Evolutionary conservation across 1,140 invertebrate genomes (phyloP), one percentile per base, ranked within the genome.

Genomic region (Papilio polyxenes): DNA sequence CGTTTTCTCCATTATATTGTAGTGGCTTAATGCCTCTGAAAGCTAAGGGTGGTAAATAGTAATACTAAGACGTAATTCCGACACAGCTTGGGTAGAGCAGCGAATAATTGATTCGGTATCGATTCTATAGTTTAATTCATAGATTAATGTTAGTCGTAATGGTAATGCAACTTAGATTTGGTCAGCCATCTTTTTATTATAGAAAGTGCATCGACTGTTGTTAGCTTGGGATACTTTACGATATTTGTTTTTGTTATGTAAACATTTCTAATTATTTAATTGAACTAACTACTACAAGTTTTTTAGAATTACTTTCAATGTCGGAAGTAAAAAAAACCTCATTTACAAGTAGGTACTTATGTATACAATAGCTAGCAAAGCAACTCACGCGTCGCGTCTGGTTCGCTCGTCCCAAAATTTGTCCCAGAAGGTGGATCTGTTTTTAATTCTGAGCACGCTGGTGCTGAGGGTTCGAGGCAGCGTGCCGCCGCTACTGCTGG

Each of bases 391-490:
- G 88, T 97, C 96, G 84, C 96, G 92, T 83, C 95, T 96, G 69
- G 95, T 95, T 82, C 95, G 95, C 81, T 97, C 95, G 83, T 97
- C 96, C 95, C 96, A 97, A 90, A 97, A 97, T 86, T 97, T 97
- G 86, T 98, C 97, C 97, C 97, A 98, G 90, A 98, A 98, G 59
- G 96, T 96, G 83, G 95, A 96, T 84, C 96, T 95, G 89, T 95
- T 96, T 92, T 96, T 97, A 89, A 98, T 96, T 82, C 97, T 95
- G 31, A 98, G 95, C 44, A 97, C 97, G 82, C 97, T 97, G 75
- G 97, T 97, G 87, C 97, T 97, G 53, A 97, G 95, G 0, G 97
- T 98, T 75, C 97, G 95, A 2, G 97, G 97, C 40, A 97, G 95
- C 83, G 95, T 95, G 77, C 92, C 89, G 15, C 91, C 82, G 81